Base-by-base conservation (phyloP, 1,140 invertebrate genomes). In the Bombus huntii region DNA sequence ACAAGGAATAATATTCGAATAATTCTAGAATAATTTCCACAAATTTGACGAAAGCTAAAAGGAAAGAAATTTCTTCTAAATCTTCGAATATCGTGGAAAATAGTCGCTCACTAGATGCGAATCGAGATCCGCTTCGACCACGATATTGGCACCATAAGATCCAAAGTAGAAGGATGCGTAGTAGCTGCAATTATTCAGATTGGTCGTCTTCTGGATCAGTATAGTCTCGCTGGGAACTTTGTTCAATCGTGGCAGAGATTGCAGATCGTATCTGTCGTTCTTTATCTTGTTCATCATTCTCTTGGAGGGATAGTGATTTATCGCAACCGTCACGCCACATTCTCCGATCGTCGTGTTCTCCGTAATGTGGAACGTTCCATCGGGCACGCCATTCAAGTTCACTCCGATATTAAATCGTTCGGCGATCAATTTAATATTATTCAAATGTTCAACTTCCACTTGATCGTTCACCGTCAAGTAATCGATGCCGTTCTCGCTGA, bases 241-340 rank as follows among this genome's bases (percentile, higher is more conserved):
- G 53, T 83, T 89, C 66, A 92, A 42, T 8, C 70, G 72, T 1
- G 87, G 81, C 12, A 90, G 15, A 1, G 91, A 86, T 9, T 81
- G 76, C 12, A 95, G 42, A 8, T 90, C 86, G 66, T 92, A 93
- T 22, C 66, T n/a, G 8, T 47, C 53, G 6, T 59, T 57, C 25
- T 53, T 82, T 25, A 39, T 88, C 57, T 88, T 88, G 22, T 72
- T 31, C 57, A 53, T 44, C 44, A 66, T 85, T 39, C 34, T 88
- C 59, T 66, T 89, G 44, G 42, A 81, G 2, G 91, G 89, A 79
- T 91, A 87, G 42, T 90, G 87, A 65, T 82, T 86, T 4, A 95
- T 76, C 0, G 88, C 80, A 72, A 93, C 93, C 39, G 87, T 71
- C 1, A 92, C 92, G 37, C 87, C 89, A 85, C 94, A 95, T 34